A percentile compares a stretch with the other conserved stretches of the same genome.
These are phyloP conservation scores for Anguilla rostrata DNA, from an alignment of 2,113 vertebrate species.

Conservation along the genomic window DNA sequence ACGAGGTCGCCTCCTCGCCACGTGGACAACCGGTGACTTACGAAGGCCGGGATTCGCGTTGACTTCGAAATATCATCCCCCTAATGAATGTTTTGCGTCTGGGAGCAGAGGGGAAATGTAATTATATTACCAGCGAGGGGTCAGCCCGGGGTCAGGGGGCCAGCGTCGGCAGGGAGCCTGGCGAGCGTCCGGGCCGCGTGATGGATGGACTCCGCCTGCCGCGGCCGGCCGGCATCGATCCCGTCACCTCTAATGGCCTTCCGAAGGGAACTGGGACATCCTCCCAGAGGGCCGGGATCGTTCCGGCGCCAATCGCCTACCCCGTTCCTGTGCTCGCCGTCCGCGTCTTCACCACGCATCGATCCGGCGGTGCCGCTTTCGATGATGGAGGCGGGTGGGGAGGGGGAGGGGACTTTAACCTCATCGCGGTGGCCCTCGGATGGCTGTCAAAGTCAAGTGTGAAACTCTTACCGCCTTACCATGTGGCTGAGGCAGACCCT, in stretches of 20 bases:
- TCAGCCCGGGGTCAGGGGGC: conserved; percentile 58
- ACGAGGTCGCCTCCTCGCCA: neutral
- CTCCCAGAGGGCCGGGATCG: conserved; percentile 49
- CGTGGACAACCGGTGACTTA: conserved; percentile 12
- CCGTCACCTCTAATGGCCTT: conserved; percentile 60
- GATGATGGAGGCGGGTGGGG: too few species aligned
- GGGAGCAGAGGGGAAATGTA: conserved; percentile 40
- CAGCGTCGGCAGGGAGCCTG: conserved; percentile 34
- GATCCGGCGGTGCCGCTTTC: conserved; percentile 33
- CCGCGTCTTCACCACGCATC: conserved; percentile 62
- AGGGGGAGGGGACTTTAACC: conserved; percentile 54
- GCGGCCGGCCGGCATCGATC: conserved; percentile 42
- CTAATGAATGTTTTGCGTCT: conserved; percentile 21
- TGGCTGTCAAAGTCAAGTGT: conserved; percentile 59
- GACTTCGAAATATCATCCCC: conserved; percentile 4
- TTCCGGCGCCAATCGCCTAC: conserved; percentile 48
- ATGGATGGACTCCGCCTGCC: conserved; percentile 53
- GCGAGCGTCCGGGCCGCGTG: conserved; percentile 45
- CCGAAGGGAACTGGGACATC: conserved; percentile 51
- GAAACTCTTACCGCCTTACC: conserved; percentile 63
- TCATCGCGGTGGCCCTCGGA: conserved; percentile 49
- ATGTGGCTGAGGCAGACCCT: conserved; percentile 64
- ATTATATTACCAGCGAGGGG: conserved; percentile 48
- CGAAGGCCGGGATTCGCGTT: neutral
- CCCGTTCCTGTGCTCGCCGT: conserved; percentile 55